Percentiles rank a stretch among this genome's conserved stretches.
phyloP scores from a whole-genome alignment of 2,888 invertebrate species.

The Sipha maydis region DNA sequence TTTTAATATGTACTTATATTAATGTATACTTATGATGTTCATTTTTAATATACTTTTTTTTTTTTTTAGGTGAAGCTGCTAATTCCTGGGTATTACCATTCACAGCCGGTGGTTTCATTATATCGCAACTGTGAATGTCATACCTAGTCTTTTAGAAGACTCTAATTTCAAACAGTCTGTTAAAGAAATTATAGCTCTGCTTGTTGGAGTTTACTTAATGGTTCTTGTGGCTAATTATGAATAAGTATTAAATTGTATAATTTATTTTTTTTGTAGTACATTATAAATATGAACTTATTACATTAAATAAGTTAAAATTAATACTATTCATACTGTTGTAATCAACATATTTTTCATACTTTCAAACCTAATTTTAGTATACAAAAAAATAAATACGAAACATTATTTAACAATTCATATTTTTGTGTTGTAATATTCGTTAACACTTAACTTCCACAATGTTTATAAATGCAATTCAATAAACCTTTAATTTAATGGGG shows the following conservation, averaged over 20 bases:
- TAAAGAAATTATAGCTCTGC: slow-evolving; percentile 87
- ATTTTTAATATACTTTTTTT: not conserved
- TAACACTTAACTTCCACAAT: not conserved
- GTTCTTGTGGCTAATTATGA: slow-evolving; percentile 88
- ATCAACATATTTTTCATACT: not conserved
- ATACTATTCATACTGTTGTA: slow-evolving; percentile 3
- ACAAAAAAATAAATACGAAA: not conserved
- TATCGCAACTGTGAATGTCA: slow-evolving; percentile 98
- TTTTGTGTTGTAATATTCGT: not conserved
- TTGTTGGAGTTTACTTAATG: slow-evolving; percentile 95
- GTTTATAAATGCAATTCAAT: not conserved
- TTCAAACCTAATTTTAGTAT: not conserved
- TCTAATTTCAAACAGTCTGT: slow-evolving; percentile 87
- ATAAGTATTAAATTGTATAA: slow-evolving; percentile 67
- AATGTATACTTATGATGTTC: too few relatives aligned
- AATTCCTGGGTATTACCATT: slow-evolving; percentile 94
- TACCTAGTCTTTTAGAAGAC: slow-evolving; percentile 95
- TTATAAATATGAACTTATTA: not conserved
- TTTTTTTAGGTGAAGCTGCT: slow-evolving; percentile 72
- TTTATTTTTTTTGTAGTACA: slow-evolving; percentile 8
- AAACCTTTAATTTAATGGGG: not conserved
- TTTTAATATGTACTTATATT: too few relatives aligned
- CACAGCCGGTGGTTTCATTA: slow-evolving; percentile 99
- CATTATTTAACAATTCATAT: not conserved
- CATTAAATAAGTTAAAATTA: not conserved